phyloP scores from a whole-genome alignment of 1,140 invertebrate genomes.

The Heliconius nattereri region DNA sequence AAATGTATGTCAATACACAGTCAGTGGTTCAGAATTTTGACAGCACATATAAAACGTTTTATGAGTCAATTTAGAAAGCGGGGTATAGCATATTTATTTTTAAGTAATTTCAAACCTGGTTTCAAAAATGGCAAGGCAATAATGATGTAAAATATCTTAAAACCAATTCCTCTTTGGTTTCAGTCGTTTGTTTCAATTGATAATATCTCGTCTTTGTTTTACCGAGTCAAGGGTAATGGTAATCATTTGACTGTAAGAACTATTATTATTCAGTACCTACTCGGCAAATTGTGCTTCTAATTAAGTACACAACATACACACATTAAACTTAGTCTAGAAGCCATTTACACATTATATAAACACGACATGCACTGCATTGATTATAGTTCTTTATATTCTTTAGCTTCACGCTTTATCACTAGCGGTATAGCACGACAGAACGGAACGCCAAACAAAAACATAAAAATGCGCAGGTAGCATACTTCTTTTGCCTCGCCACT shows the following conservation, averaged over 20 bases:
- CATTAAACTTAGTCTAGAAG: background rate
- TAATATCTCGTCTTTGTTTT: constrained; percentile 1
- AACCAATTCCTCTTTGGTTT: background rate
- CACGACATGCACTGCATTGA: background rate
- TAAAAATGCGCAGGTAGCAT: no score
- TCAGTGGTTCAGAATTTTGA: constrained; percentile 40
- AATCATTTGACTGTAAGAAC: constrained; percentile 1
- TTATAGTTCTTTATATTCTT: background rate
- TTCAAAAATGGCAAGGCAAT: background rate
- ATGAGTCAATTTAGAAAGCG: constrained; percentile 47
- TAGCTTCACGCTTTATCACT: no score
- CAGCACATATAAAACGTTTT: constrained; percentile 36
- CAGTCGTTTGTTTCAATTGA: background rate
- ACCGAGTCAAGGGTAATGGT: background rate
- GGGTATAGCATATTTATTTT: background rate
- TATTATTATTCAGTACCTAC: background rate
- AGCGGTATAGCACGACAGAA: no score
- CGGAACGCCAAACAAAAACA: no score
- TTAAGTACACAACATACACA: constrained; percentile 6
- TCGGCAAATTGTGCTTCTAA: constrained; percentile 3
- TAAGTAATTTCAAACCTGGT: background rate
- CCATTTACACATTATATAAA: background rate
- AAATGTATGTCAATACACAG: constrained; percentile 35
- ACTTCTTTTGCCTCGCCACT: no score
- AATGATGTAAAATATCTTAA: background rate